Base-by-base conservation (phyloP, 2,113 vertebrate species). In the Menura novaehollandiae region DNA sequence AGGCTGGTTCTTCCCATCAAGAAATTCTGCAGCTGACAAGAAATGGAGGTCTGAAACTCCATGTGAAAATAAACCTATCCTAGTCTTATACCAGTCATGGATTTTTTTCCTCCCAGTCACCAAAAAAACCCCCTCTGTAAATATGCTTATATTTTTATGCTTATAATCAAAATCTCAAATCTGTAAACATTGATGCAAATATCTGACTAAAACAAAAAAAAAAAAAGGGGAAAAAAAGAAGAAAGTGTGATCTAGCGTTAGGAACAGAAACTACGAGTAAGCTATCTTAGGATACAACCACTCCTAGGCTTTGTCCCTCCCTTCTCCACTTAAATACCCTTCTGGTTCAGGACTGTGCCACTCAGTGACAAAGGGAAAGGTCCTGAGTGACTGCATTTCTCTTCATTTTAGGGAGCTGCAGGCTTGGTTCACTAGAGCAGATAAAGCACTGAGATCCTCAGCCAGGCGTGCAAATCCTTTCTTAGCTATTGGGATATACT, bases 381-480 rank as follows among this genome's bases (percentile, higher is more conserved):
- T 77, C 83, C 56, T 81, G 28, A 71, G 52, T 89, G 72, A 73
- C 91, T 59, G 53, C 37, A 88, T 91, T 95, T 84, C 52, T 88
- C 64, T 72, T 47, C 59, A 69, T 91, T 88, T 93, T 62, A 84
- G 82, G 62, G 59, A 88, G 79, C 15, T 88, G 67, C 43, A 95
- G 64, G 73, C 63, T 96, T 96, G 79, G 88, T 96, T 96, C 90
- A 94, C 56, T 96, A 93, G 93, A 96, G 93, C 88, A 94, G 68
- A 94, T 96, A 96, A 96, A 93, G 52, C 88, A 86, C 90, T 72
- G 85, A 94, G 92, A 96, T 96, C 69, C 73, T 60, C 85, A 93
- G 85, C 47, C 88, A 93, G 68, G 95, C 85, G n/a, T 95, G 76
- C 85, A 96, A 96, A 96, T 95, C 96, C 88, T 94, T 95, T 91